Evolutionary conservation across 1,140 invertebrate genomes (phyloP).

Genomic region (Pogonus chalceus): DNA sequence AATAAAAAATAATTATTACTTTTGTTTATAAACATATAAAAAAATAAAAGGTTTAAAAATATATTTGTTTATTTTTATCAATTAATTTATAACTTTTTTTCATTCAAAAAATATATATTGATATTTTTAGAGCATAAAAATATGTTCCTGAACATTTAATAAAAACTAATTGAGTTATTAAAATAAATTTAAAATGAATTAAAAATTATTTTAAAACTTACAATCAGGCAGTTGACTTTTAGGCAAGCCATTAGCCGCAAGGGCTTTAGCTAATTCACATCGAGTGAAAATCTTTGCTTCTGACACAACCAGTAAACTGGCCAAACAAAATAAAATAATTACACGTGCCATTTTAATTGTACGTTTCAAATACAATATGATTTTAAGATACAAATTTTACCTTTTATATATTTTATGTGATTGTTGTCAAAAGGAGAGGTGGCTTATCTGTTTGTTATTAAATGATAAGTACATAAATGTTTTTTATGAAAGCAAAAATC

Average conservation of each 20-base stretch:
- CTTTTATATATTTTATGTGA: no score
- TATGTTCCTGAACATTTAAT: background rate
- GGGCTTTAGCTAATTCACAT: background rate
- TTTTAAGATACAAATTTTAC: no score
- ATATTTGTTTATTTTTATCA: background rate
- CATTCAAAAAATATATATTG: background rate
- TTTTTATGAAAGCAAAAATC: no score
- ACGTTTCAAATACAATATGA: no score
- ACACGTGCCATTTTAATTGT: no score
- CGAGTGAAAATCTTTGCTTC: no score
- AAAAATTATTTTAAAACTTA: background rate
- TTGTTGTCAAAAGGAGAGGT: no score
- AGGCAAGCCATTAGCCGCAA: background rate
- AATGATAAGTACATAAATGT: no score
- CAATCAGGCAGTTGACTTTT: background rate
- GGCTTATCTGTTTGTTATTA: no score
- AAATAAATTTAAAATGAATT: slow-evolving; percentile 1
- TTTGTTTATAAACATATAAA: background rate
- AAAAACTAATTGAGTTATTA: background rate
- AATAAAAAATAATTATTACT: no score
- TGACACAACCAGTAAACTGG: no score
- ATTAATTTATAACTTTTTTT: background rate
- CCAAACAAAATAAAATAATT: no score
- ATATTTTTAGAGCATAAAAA: background rate
- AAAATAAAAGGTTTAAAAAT: background rate